These are phyloP conservation scores for Cathartes aura DNA, from an alignment of 2,113 vertebrate genomes.

Conservation along the genomic window DNA sequence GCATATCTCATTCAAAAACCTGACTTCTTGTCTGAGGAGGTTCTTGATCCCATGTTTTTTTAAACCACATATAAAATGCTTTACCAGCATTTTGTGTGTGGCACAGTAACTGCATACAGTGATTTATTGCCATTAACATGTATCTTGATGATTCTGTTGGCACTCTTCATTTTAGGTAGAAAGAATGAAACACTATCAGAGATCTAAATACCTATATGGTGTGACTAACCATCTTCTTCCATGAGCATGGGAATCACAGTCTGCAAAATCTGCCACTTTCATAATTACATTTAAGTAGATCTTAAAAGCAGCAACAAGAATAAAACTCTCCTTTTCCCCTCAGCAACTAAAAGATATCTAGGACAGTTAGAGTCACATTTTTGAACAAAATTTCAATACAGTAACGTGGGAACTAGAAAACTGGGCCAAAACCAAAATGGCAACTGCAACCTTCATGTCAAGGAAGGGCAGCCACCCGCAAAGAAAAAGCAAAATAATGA, in stretches of 20 bases:
- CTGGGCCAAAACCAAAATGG: background rate
- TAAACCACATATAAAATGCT: background rate
- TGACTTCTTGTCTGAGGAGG: background rate
- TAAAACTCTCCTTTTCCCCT: background rate
- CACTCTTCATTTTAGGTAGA: background rate
- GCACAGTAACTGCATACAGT: background rate
- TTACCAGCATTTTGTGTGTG: background rate
- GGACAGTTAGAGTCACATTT: background rate
- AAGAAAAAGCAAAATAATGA: background rate
- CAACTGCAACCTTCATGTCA: background rate
- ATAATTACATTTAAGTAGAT: background rate
- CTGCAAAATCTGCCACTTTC: background rate
- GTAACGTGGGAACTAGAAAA: background rate
- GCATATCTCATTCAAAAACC: background rate
- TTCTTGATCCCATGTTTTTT: background rate
- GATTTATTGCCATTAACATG: background rate
- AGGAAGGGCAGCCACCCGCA: background rate
- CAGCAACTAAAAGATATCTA: background rate
- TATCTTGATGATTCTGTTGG: background rate
- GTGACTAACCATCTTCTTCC: background rate
- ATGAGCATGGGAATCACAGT: background rate
- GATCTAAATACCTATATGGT: background rate
- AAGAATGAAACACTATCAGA: background rate
- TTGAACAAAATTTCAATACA: background rate
- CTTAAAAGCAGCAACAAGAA: background rate